Percentiles rank a stretch among this genome's conserved stretches.
Evolutionary conservation across 2,888 invertebrate genomes (phyloP).

Genomic region (Drosophila putrida): DNA sequence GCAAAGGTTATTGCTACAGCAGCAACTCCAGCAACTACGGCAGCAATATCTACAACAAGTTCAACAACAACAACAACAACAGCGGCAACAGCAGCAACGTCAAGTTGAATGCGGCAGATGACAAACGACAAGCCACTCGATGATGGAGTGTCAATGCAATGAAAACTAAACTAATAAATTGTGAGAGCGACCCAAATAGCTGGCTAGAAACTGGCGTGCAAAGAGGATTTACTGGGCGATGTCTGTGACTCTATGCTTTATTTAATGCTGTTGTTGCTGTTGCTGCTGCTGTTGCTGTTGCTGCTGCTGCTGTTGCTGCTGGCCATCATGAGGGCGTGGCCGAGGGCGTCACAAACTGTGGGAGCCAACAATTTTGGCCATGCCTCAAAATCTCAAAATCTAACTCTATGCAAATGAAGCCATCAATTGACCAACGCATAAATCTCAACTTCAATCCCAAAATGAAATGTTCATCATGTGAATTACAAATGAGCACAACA

Average conservation of each 20-base stretch:
- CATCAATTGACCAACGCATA: constrained; percentile 6
- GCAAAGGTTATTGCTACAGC: constrained; percentile 64
- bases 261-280: not conserved
- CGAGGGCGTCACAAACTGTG: constrained; percentile 25
- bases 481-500: constrained; percentile 6
- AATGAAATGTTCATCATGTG: not conserved
- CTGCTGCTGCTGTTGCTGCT: not conserved
- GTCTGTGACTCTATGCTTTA: constrained; percentile 6
- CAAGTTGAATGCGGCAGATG: constrained; percentile 60
- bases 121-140: constrained; percentile 80
- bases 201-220: constrained; percentile 77
- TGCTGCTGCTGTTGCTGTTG: not conserved
- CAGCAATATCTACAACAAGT: constrained; percentile 7
- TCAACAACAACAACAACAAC: constrained; percentile 7
- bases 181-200: constrained; percentile 82
- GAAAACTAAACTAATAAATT: constrained; percentile 82
- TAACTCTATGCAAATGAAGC: constrained; percentile 7
- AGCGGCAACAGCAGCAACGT: constrained; percentile 28
- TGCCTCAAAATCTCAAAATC: not conserved
- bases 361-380: constrained; percentile 2
- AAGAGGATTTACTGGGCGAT: constrained; percentile 74
- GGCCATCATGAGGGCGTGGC: constrained; percentile 18
- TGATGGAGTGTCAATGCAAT: constrained; percentile 82
- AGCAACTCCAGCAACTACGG: constrained; percentile 8
- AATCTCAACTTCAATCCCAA: constrained; percentile 1